A percentile compares a stretch with the other conserved stretches of the same genome.
Conservation (phyloP, 2,113 vertebrate species). For the Tupaia tana region DNA sequence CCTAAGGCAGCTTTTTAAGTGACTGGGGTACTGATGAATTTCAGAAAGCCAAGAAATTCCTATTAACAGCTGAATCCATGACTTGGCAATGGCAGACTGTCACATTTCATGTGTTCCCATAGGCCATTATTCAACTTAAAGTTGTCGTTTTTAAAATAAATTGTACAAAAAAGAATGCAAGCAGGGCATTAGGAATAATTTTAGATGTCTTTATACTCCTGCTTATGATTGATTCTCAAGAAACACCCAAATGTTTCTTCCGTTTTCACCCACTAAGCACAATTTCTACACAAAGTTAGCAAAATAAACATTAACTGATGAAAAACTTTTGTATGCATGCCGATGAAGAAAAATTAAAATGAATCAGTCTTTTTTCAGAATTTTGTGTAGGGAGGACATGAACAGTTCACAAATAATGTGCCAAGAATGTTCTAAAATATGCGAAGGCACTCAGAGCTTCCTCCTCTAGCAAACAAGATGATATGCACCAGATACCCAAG, state of each 20-base stretch:
- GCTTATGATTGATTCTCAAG: conserved; percentile 14
- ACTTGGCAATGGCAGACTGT: neutral
- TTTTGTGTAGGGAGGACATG: conserved; percentile 34
- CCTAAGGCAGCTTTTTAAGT: conserved; percentile 17
- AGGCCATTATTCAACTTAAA: conserved; percentile 28
- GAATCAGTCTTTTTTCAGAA: conserved; percentile 47
- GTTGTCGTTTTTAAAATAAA: conserved; percentile 50
- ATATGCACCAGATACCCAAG: conserved; percentile 50
- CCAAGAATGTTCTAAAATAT: conserved; percentile 78
- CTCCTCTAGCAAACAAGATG: conserved; percentile 45
- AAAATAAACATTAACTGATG: conserved; percentile 42
- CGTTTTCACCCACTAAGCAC: neutral
- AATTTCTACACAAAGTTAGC: conserved; percentile 46
- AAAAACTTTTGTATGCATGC: conserved; percentile 10
- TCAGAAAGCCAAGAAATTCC: conserved; percentile 15
- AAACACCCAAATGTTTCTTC: conserved; percentile 18
- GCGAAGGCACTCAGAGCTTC: conserved; percentile 58
- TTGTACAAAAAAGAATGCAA: conserved; percentile 38
- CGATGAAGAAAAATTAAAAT: conserved; percentile 65
- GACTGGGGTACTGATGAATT: neutral
- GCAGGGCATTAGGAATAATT: conserved; percentile 23
- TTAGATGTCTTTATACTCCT: conserved; percentile 24
- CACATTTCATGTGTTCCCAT: neutral
- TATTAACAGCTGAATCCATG: neutral
- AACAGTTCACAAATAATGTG: conserved; percentile 42